Percentiles rank a stretch among this genome's conserved stretches.
Evolutionary conservation across 2,888 invertebrate genomes (phyloP).

Genomic region (Quadroppia sp.): DNA sequence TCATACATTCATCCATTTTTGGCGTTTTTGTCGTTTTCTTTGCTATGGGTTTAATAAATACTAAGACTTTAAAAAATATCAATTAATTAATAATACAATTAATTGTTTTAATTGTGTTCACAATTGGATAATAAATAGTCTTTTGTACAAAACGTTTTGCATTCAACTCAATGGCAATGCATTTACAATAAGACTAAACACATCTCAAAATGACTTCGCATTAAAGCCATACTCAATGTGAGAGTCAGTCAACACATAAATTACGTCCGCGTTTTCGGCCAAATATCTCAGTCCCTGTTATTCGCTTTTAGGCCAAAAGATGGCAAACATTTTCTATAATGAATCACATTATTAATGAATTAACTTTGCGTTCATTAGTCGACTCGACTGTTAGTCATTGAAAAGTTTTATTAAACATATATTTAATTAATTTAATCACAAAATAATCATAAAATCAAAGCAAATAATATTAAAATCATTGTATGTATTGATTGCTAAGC

Average conservation of each 20-base stretch:
- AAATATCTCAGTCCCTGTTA: too few species aligned
- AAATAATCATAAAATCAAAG: too few species aligned
- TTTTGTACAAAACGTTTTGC: slow-evolving; percentile 3
- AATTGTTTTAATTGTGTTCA: neutral
- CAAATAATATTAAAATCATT: too few species aligned
- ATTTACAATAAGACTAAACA: neutral
- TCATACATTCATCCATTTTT: neutral
- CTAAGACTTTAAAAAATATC: neutral
- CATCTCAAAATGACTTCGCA: slow-evolving; percentile 15
- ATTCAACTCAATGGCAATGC: neutral
- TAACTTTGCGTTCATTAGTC: too few species aligned
- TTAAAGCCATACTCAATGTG: neutral
- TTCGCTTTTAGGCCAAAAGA: too few species aligned
- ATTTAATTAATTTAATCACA: too few species aligned
- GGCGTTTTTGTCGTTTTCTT: neutral
- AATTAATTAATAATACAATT: neutral
- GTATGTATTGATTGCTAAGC: too few species aligned
- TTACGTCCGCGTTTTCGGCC: neutral
- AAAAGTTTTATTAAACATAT: too few species aligned
- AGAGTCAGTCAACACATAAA: neutral
- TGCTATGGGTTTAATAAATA: neutral
- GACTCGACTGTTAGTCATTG: too few species aligned
- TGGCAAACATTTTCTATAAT: too few species aligned
- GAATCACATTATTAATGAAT: too few species aligned
- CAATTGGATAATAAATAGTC: neutral